Conservation (phyloP, 2,113 vertebrate species). For the Dasyurus viverrinus region DNA sequence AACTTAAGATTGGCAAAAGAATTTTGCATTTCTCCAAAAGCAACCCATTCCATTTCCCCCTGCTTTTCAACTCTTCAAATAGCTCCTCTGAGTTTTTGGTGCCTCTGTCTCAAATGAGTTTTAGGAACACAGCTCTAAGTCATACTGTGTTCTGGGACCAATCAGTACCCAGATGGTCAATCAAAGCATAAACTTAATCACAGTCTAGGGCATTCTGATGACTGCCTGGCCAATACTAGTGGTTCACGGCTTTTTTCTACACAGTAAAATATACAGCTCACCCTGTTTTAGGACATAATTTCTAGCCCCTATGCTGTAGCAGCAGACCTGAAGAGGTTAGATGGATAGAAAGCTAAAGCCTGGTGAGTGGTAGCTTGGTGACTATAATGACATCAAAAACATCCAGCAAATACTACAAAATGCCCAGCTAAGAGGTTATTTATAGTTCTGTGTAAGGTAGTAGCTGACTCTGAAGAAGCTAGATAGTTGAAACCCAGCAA, state of each 20-base stretch:
- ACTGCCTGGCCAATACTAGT: background rate
- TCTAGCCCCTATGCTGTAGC: background rate
- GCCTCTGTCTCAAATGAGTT: background rate
- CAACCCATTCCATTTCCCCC: background rate
- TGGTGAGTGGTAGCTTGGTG: background rate
- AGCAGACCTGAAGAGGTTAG: background rate
- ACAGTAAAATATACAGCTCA: background rate
- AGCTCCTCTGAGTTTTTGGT: background rate
- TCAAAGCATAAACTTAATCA: background rate
- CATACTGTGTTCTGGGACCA: background rate
- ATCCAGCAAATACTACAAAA: background rate
- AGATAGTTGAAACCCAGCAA: background rate
- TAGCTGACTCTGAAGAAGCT: background rate
- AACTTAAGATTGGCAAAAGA: background rate
- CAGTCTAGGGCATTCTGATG: background rate
- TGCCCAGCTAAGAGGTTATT: background rate
- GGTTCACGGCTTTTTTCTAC: background rate
- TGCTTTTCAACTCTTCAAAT: background rate
- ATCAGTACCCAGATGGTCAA: background rate
- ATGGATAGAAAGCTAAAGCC: background rate
- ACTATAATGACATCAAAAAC: background rate
- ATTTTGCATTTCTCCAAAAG: background rate
- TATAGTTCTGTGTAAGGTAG: background rate
- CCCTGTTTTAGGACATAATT: background rate
- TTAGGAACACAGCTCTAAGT: background rate